phyloP scores from a whole-genome alignment of 2,888 invertebrate genomes.

The Trichopria drosophilae region DNA sequence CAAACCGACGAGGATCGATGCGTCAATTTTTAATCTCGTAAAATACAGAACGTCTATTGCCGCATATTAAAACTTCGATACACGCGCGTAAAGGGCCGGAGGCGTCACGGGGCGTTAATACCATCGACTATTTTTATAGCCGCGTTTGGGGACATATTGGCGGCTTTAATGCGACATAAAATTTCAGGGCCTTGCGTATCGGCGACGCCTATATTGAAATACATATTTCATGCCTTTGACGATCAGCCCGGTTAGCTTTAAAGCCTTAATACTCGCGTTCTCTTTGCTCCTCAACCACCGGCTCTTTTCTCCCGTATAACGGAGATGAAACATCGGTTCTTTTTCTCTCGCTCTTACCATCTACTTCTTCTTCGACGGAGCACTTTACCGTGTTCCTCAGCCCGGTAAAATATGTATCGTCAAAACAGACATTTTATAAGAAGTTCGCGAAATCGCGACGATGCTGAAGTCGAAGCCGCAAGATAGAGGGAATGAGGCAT shows the following conservation, averaged over 20 bases:
- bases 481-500: constrained; percentile 7
- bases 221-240: constrained; percentile 51
- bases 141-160: constrained; percentile 46
- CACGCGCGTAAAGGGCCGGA: background rate
- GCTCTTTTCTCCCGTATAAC: background rate
- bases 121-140: constrained; percentile 51
- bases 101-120: constrained; percentile 41
- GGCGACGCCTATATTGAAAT: constrained; percentile 50
- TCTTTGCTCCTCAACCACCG: no score
- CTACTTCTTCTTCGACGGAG: constrained; percentile 4
- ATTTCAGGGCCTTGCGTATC: constrained; percentile 43
- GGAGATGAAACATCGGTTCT: constrained; percentile 12
- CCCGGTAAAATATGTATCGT: constrained; percentile 17
- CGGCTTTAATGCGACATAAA: constrained; percentile 51
- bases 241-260: constrained; percentile 38
- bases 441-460: constrained; percentile 15
- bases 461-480: constrained; percentile 6
- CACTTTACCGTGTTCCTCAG: constrained; percentile 7
- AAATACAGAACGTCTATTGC: no score
- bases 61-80: no score
- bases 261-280: constrained; percentile 22
- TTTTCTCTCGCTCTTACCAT: background rate
- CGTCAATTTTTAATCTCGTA: no score
- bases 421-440: constrained; percentile 9
- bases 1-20: no score